Base-by-base conservation (phyloP, 2,797 vertebrate species). In the Tiaroga cobitis region DNA sequence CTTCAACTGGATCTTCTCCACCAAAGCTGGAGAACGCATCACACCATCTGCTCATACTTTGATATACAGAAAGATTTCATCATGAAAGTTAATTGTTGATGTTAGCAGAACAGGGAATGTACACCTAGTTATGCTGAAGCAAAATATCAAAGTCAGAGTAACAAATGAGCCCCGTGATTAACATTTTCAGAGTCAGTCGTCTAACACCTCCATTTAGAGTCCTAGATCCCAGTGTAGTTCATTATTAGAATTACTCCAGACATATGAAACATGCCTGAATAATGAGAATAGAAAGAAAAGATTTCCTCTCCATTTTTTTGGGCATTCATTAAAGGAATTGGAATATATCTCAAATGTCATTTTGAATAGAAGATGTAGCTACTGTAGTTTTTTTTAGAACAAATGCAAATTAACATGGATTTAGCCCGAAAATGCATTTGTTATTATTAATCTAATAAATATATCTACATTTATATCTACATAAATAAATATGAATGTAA, bases 11-110 rank as follows among this genome's bases (percentile, higher is more conserved):
- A 88, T 82, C 75, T 75, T 87, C 69, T 90, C 75, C 81, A 87
- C 81, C 73, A 84, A 78, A 70, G 70, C 69, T 46, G n/a, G 41
- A 77, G 78, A 80, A 80, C 34, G 46, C 82, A 77, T 88, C 70
- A 80, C 56, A 56, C 89, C 89, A 88, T 90, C 87, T 90, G 89
- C 74, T 90, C 75, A 77, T 63, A 87, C 81, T 87, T 84, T 80
- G 67, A 70, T 88, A 68, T 67, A 63, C 80, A 80, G 39, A 81
- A 51, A 75, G 54, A 74, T 85, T 82, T 82, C n/a, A 26, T 61
- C 73, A 84, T 87, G 86, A 13, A 72, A 26, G 39, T 69, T 67
- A 88, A 87, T 63, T 24, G 63, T 80, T 69, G 78, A 39, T 81
- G 41, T 19, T 51, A 84, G 81, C 49, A 63, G 37, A 72, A 63